phyloP scores from a whole-genome alignment of 2,113 vertebrate genomes.

The Tor tambroides region DNA sequence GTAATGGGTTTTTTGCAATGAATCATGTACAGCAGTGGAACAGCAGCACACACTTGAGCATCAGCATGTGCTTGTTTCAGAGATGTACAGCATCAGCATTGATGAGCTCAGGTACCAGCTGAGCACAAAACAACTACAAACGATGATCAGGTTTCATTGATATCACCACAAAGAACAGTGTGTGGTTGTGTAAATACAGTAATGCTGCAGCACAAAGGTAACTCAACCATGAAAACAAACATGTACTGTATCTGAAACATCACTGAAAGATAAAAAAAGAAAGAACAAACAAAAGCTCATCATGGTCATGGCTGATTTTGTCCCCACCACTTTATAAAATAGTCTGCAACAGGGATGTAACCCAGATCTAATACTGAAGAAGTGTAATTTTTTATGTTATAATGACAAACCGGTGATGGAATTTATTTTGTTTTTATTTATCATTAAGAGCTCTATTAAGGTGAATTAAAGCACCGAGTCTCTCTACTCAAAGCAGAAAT shows the following conservation, averaged over 20 bases:
- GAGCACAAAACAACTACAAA: constrained; percentile 17
- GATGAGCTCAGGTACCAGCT: constrained; percentile 1
- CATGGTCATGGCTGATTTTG: neutral
- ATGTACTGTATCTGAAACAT: neutral
- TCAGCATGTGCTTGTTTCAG: constrained; percentile 17
- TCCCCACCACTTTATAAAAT: neutral
- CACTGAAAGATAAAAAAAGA: neutral
- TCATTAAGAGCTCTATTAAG: too few species aligned
- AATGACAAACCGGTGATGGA: too few species aligned
- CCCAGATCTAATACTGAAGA: too few species aligned
- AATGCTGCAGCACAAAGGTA: neutral
- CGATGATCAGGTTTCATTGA: constrained; percentile 33
- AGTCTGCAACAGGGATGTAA: neutral
- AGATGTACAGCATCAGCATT: neutral
- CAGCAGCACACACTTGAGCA: neutral
- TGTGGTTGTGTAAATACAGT: neutral
- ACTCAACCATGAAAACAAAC: constrained; percentile 21
- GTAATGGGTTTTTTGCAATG: constrained; percentile 17
- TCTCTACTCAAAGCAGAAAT: too few species aligned
- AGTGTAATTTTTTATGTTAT: too few species aligned
- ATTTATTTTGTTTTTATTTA: too few species aligned
- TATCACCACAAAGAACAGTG: neutral
- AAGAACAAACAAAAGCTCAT: too few species aligned
- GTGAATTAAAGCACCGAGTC: too few species aligned
- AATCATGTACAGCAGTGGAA: neutral